phyloP scores from a whole-genome alignment of 2,113 vertebrate species.

The Lutjanus erythropterus region DNA sequence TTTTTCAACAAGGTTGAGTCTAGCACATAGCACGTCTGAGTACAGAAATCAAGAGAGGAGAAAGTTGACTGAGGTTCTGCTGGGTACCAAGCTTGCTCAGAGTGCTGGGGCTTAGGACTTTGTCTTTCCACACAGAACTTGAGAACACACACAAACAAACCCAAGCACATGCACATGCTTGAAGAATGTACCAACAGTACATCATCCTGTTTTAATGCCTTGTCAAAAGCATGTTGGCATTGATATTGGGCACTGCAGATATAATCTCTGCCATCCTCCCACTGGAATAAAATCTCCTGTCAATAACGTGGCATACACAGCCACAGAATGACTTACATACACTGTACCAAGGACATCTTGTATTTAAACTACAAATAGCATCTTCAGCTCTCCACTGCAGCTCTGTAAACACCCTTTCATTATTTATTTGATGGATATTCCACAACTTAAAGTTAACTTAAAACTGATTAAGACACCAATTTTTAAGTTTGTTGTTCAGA shows the following conservation, averaged over 20 bases:
- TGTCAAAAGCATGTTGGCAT: conserved; percentile 6
- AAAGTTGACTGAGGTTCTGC: no score
- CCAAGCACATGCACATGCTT: not conserved
- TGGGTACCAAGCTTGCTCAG: no score
- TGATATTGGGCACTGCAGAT: not conserved
- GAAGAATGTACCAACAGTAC: not conserved
- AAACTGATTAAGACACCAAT: no score
- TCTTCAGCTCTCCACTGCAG: not conserved
- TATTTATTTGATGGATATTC: conserved; percentile 37
- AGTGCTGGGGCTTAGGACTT: no score
- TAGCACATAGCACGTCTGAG: no score
- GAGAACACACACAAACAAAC: not conserved
- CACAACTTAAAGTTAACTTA: no score
- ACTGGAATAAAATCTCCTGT: conserved; percentile 13
- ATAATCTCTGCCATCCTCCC: conserved; percentile 16
- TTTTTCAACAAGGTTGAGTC: no score
- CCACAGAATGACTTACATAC: not conserved
- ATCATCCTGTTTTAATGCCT: not conserved
- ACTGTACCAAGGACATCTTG: not conserved
- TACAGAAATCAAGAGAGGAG: no score
- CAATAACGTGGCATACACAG: not conserved
- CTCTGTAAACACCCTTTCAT: conserved; percentile 24
- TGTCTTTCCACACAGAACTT: not conserved
- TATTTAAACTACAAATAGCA: conserved; percentile 7
- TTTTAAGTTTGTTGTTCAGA: no score